These are phyloP conservation scores for Nasonia vitripennis DNA, from an alignment of 1,140 invertebrate species.

Conservation along the genomic window DNA sequence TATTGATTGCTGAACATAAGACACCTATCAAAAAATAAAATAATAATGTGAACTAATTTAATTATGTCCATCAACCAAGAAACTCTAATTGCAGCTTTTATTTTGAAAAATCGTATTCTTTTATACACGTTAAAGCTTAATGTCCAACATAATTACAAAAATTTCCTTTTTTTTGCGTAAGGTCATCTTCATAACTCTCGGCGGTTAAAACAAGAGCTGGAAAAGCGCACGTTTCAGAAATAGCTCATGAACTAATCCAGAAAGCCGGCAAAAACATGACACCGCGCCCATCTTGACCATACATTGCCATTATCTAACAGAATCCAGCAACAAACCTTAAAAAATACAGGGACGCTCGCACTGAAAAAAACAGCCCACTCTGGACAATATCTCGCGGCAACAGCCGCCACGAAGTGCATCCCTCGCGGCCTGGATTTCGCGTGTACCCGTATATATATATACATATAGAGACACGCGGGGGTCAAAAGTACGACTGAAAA, in stretches of 20 bases:
- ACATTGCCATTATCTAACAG: conserved; percentile 30
- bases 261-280: background rate
- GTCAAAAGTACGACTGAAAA: conserved; percentile 13
- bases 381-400: conserved; percentile 24
- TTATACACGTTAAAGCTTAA: too few relatives aligned
- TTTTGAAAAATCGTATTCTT: too few relatives aligned
- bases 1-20: too few relatives aligned
- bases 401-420: conserved; percentile 4
- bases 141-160: too few relatives aligned
- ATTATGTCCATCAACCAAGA: too few relatives aligned
- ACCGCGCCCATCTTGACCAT: conserved; percentile 22
- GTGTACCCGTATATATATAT: background rate
- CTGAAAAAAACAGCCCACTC: background rate
- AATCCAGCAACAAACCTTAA: background rate
- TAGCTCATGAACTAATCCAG: background rate
- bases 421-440: conserved; percentile 17
- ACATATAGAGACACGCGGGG: background rate
- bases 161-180: too few relatives aligned
- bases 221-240: background rate
- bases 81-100: too few relatives aligned
- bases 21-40: too few relatives aligned
- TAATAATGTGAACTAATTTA: too few relatives aligned
- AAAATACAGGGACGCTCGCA: background rate
- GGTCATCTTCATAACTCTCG: background rate
- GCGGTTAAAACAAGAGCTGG: background rate